Conservation (phyloP, 2,797 vertebrate genomes). For the Champsocephalus esox region DNA sequence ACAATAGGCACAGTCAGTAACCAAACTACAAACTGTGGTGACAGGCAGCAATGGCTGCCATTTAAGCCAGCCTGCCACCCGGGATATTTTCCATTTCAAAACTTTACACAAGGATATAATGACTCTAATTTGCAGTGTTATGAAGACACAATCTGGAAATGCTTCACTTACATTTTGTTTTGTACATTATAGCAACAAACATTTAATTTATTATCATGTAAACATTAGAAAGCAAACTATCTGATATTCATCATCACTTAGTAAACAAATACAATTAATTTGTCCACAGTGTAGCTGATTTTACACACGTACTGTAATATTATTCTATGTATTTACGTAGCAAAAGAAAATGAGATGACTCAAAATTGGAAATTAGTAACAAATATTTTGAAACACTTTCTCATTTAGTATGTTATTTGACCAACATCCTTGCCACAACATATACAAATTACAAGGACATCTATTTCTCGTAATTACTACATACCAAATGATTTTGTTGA, state of each 20-base stretch:
- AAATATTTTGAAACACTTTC: neutral
- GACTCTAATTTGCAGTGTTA: slow-evolving; percentile 1
- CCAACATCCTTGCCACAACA: neutral
- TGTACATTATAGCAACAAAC: neutral
- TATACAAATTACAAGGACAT: neutral
- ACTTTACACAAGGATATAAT: neutral
- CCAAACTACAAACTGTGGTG: slow-evolving; percentile 51
- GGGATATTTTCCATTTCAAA: slow-evolving; percentile 17
- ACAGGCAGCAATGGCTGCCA: slow-evolving; percentile 45
- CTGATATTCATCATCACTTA: neutral
- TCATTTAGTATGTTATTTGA: neutral
- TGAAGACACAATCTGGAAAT: slow-evolving; percentile 29
- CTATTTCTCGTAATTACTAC: neutral
- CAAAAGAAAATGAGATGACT: neutral
- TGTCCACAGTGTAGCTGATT: neutral
- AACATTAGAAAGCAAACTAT: neutral
- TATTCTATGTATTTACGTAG: neutral
- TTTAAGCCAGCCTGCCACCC: slow-evolving; percentile 6
- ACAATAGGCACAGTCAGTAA: slow-evolving; percentile 70
- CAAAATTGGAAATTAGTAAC: neutral
- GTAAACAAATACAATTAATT: neutral
- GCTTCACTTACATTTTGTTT: neutral
- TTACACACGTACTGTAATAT: neutral
- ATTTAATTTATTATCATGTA: slow-evolving; percentile 13
- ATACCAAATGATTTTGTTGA: no score